These are phyloP conservation scores for Whitmania pigra DNA, from an alignment of 1,140 invertebrate species.

Conservation along the genomic window DNA sequence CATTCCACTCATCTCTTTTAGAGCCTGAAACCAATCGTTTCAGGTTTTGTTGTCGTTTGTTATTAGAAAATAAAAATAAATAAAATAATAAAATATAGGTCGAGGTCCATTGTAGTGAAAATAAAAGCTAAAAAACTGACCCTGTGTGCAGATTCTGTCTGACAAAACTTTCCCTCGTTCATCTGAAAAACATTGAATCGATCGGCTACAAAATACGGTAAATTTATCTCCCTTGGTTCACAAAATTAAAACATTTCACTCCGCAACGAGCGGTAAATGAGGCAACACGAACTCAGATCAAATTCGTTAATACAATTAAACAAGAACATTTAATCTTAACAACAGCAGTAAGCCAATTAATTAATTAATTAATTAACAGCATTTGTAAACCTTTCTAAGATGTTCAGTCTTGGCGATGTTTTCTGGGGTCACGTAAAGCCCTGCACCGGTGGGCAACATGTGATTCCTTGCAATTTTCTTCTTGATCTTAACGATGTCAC, in stretches of 20 bases:
- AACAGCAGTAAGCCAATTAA: background rate
- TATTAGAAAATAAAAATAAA: no score
- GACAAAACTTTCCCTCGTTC: slow-evolving; percentile 2
- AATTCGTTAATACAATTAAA: no score
- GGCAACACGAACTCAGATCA: no score
- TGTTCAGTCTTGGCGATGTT: slow-evolving; percentile 1
- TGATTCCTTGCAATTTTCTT: background rate
- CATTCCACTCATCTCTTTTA: slow-evolving; percentile 10
- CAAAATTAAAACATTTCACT: no score
- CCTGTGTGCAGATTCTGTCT: slow-evolving; percentile 7
- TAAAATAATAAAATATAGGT: background rate
- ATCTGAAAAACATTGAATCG: background rate
- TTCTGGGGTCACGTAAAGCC: background rate
- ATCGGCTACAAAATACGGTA: no score
- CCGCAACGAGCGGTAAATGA: no score
- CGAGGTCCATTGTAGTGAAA: no score
- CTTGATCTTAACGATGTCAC: background rate
- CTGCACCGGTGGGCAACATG: background rate
- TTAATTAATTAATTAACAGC: no score
- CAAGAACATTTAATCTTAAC: no score
- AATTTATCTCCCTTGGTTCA: no score
- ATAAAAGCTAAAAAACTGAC: background rate
- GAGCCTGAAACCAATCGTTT: no score
- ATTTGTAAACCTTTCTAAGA: background rate
- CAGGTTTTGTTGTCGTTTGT: no score